Conservation (phyloP, 2,113 vertebrate species). For the Brienomyrus brachyistius region DNA sequence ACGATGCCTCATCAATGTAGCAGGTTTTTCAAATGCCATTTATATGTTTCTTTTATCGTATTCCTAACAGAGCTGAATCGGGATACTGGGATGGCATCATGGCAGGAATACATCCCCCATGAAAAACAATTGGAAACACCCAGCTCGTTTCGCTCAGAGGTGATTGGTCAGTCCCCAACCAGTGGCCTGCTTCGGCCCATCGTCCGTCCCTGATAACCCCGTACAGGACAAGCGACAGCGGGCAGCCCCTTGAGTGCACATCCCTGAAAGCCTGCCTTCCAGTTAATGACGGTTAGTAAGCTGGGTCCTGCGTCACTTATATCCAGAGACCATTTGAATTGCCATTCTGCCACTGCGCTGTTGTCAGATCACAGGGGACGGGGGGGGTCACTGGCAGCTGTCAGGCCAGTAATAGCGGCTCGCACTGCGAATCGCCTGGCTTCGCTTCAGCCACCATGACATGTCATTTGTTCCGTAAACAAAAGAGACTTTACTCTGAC, state of each 20-base stretch:
- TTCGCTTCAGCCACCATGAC: not conserved
- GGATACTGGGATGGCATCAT: not conserved
- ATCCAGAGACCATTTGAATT: not conserved
- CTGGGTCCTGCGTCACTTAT: not conserved
- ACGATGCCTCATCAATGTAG: not conserved
- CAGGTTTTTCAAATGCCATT: not conserved
- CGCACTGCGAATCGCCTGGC: not conserved
- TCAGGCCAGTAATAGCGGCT: conserved; percentile 3
- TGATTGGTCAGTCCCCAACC: not conserved
- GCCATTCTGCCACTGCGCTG: not conserved
- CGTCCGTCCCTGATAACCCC: not conserved
- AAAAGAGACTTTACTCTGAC: not conserved
- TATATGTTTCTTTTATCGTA: not conserved
- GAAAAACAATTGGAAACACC: not conserved
- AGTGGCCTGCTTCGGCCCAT: not conserved
- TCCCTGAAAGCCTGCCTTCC: not conserved
- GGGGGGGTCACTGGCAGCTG: not conserved
- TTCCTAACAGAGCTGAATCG: not conserved
- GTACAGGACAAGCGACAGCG: not conserved
- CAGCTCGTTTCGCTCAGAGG: not conserved
- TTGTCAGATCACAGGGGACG: not conserved
- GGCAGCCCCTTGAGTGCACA: not conserved
- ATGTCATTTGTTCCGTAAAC: conserved; percentile 7
- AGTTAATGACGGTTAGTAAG: conserved; percentile 1
- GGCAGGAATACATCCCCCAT: not conserved